These are phyloP conservation scores for Lutjanus campechanus DNA, from an alignment of 2,797 vertebrate genomes.

Conservation along the genomic window DNA sequence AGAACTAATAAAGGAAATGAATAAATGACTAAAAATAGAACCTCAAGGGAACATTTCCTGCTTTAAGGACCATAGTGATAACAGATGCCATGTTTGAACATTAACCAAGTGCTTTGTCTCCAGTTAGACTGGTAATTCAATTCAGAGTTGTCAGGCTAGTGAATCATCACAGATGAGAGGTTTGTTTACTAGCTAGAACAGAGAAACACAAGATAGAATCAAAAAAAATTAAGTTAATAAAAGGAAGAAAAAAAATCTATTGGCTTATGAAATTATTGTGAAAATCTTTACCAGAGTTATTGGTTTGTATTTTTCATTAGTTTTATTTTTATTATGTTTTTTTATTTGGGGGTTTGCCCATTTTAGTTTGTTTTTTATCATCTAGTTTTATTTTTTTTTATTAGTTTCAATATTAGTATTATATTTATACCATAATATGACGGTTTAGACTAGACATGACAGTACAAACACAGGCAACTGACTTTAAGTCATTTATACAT, in stretches of 20 bases:
- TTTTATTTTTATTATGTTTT: too few relatives aligned
- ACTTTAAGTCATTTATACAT: too few relatives aligned
- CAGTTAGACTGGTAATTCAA: conserved; percentile 33
- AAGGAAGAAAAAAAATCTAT: neutral
- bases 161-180: conserved; percentile 26
- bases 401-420: too few relatives aligned
- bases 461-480: too few relatives aligned
- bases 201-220: neutral
- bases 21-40: conserved; percentile 46
- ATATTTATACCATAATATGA: too few relatives aligned
- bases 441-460: too few relatives aligned
- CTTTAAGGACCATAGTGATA: conserved; percentile 31
- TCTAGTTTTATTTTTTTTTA: too few relatives aligned
- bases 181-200: conserved; percentile 1
- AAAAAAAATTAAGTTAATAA: neutral
- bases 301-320: too few relatives aligned
- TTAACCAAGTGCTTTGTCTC: conserved; percentile 36
- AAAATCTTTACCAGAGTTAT: too few relatives aligned
- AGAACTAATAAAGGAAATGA: conserved; percentile 39
- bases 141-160: conserved; percentile 29
- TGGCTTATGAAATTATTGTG: too few relatives aligned
- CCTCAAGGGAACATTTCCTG: conserved; percentile 42
- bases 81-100: conserved; percentile 34
- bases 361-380: too few relatives aligned
- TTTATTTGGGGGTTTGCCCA: too few relatives aligned